These are phyloP conservation scores for Panorpa germanica DNA, from an alignment of 2,888 invertebrate species.

Conservation along the genomic window DNA sequence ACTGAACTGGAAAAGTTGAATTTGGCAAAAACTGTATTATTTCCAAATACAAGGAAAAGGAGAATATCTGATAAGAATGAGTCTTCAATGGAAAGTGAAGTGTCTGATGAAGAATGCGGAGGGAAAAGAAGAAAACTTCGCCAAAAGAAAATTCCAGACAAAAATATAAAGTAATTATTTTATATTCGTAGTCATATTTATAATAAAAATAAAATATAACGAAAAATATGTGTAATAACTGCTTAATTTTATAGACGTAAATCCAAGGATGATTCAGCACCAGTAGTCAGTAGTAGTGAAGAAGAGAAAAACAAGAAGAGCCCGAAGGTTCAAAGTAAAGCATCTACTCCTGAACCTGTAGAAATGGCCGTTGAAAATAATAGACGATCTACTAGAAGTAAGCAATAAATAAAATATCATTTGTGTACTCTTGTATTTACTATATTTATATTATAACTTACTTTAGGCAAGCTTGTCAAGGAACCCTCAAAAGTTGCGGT, in stretches of 20 bases:
- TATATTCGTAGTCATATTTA: constrained; percentile 1
- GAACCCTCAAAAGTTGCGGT: no score
- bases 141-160: constrained; percentile 16
- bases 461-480: no score
- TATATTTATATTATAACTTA: no score
- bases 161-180: constrained; percentile 12
- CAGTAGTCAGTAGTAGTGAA: constrained; percentile 17
- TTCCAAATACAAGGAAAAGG: no score
- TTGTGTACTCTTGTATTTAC: no score
- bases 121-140: constrained; percentile 23
- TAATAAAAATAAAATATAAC: constrained; percentile 1
- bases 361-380: no score
- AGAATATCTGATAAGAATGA: constrained; percentile 32
- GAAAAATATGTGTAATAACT: neutral
- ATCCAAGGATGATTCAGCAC: constrained; percentile 1
- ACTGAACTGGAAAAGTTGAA: constrained; percentile 9
- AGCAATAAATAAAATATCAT: no score
- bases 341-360: constrained; percentile 4
- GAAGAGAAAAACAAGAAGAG: constrained; percentile 17
- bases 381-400: no score
- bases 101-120: constrained; percentile 19
- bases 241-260: constrained; percentile 4
- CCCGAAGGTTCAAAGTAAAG: constrained; percentile 14
- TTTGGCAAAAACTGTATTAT: constrained; percentile 8
- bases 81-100: constrained; percentile 19